Evolutionary conservation across 1,140 invertebrate genomes (phyloP), one percentile per base, ranked within the genome.

Genomic region (silkworm (Bombyx mori)): DNA sequence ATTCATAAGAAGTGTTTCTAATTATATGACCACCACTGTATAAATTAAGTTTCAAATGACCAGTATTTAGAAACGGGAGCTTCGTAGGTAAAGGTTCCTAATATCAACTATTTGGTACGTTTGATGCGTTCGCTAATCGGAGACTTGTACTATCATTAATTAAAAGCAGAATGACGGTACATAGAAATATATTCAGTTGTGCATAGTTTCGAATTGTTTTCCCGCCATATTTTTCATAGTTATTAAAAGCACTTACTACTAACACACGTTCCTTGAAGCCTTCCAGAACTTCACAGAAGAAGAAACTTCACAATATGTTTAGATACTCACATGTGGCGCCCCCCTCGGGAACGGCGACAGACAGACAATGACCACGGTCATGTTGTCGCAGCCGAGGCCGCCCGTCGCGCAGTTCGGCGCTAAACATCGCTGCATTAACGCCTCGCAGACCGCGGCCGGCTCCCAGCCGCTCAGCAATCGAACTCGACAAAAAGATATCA

Each of bases 361-460:
- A 80, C 95, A 94, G 7, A 98, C 91, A 7, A 99, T 86, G 50
- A 98, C 90, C 1, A 97, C 96, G 44, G 97, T 99, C 98, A 99
- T 99, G 88, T 99, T 99, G 84, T 99, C 98, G 86, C 97, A 99
- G 53, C 98, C 98, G 46, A 98, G 89, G 3, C 97, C 98, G 44
- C 97, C 97, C 92, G 98, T 97, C 70, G 96, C 93, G 77, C 95
- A 97, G 87, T 99, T 98, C 1, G 98, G 97, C 4, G 98, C 97
- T 48, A 99, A 89, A 86, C 98, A 99, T 51, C 92, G 90, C 59
- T 93, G 95, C 92, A 99, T 95, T 51, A 99, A 87, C 62, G 97
- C 94, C 87, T 99, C 98, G 87, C 98, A 99, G 52, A 99, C 97
- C 54, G 93, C 92, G 82, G 98, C 96, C 22, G 98, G 98, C 79